These are phyloP conservation scores for Bos indicus DNA, from an alignment of 2,113 vertebrate genomes.

Conservation along the genomic window DNA sequence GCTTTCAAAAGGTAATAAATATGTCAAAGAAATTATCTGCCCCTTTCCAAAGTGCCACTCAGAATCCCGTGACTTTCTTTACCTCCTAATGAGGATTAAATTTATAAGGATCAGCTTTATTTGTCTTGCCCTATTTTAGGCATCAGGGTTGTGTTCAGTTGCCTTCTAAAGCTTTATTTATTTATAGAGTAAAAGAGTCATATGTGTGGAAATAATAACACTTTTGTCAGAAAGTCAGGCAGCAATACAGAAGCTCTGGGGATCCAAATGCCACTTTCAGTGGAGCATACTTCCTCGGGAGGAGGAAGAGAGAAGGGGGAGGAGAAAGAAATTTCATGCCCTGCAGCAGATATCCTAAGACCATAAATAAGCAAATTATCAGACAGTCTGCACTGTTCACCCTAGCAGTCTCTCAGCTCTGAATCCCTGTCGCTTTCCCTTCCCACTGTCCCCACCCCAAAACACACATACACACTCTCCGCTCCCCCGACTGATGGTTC, in stretches of 20 bases:
- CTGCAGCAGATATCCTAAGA: neutral
- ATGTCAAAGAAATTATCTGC: neutral
- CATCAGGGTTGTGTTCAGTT: slow-evolving; percentile 23
- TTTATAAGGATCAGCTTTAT: neutral
- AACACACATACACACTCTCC: neutral
- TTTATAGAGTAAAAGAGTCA: slow-evolving; percentile 71
- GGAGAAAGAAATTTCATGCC: neutral
- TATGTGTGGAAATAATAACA: slow-evolving; percentile 67
- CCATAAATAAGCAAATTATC: neutral
- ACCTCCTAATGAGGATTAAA: neutral
- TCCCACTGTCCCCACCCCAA: neutral
- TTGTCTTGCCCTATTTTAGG: slow-evolving; percentile 56
- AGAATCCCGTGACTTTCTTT: neutral
- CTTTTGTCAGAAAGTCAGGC: slow-evolving; percentile 65
- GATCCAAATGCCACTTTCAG: neutral
- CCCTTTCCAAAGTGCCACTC: neutral
- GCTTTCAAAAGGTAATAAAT: neutral
- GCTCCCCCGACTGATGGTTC: neutral
- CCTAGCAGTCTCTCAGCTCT: neutral
- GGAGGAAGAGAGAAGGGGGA: neutral
- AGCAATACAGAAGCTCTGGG: neutral
- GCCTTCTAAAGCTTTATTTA: slow-evolving; percentile 61
- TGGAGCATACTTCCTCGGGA: neutral
- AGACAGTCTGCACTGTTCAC: neutral
- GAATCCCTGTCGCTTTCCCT: neutral